Conservation (phyloP, 2,113 vertebrate genomes). For the Aramus guarauna region DNA sequence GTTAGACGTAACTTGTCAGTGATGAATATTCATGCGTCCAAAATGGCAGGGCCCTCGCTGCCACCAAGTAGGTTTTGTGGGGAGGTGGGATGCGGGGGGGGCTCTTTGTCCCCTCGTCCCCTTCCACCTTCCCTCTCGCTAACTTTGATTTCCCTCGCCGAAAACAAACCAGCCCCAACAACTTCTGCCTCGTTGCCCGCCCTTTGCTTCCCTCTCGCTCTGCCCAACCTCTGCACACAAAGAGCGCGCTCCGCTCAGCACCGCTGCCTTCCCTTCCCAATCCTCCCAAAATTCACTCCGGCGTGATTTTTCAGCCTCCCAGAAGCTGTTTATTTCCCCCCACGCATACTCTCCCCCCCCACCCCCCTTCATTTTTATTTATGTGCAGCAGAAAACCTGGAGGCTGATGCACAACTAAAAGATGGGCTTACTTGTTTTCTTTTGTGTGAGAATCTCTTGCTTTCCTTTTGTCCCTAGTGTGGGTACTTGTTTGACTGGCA, state of each 20-base stretch:
- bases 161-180: background rate
- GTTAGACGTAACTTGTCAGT: background rate
- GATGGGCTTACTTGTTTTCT: conserved; percentile 99
- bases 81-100: background rate
- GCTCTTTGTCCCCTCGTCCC: background rate
- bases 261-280: background rate
- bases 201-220: background rate
- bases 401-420: conserved; percentile 96
- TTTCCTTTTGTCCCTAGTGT: conserved; percentile 87
- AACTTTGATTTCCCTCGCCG: background rate
- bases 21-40: conserved; percentile 14
- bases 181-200: background rate
- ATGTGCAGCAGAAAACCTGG: conserved; percentile 89
- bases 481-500: conserved; percentile 98
- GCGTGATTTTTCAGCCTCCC: conserved; percentile 63
- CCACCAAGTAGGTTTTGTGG: background rate
- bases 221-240: background rate
- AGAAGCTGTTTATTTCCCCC: conserved; percentile 90
- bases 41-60: conserved; percentile 7
- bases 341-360: background rate
- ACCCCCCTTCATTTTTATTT: conserved; percentile 79
- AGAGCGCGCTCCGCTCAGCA: background rate
- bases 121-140: background rate
- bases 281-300: background rate
- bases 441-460: conserved; percentile 99